Conservation (phyloP, 2,888 invertebrate genomes). For the Carpatolechia fugitivella region DNA sequence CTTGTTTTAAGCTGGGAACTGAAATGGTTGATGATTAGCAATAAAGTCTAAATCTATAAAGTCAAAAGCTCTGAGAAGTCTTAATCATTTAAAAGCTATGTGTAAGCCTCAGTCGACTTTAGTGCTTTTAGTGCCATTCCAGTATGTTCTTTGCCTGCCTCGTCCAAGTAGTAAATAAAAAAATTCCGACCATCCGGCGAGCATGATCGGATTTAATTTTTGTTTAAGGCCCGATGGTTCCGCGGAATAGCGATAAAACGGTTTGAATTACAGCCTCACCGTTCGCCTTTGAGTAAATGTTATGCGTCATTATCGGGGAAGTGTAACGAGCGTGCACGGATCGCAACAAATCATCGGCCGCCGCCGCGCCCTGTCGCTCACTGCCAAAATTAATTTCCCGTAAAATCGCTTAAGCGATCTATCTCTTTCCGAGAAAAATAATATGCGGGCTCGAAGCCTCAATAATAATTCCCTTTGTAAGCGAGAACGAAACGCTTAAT, state of each 20-base stretch:
- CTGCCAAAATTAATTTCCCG: constrained; percentile 74
- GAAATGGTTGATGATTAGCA: too few species aligned
- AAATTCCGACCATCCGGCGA: not conserved
- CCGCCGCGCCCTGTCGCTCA: constrained; percentile 59
- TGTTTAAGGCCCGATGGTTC: constrained; percentile 41
- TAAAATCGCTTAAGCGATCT: constrained; percentile 74
- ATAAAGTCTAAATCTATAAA: too few species aligned
- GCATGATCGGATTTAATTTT: constrained; percentile 35
- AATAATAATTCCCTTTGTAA: constrained; percentile 58
- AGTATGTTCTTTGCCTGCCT: too few species aligned
- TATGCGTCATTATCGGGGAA: constrained; percentile 64
- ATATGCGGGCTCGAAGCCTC: constrained; percentile 44
- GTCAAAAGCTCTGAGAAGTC: too few species aligned
- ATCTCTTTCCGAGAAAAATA: constrained; percentile 72
- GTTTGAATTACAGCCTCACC: constrained; percentile 53
- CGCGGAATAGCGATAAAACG: constrained; percentile 50
- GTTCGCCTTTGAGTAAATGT: constrained; percentile 60
- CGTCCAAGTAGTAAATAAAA: not conserved
- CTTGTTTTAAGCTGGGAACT: too few species aligned
- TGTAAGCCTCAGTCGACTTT: too few species aligned
- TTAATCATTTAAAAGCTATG: too few species aligned
- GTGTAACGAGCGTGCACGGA: constrained; percentile 57
- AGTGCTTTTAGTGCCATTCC: too few species aligned
- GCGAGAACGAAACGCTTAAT: constrained; percentile 53
- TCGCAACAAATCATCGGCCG: constrained; percentile 65